A percentile compares a stretch with the other conserved stretches of the same genome.
Conservation (phyloP, 2,888 invertebrate species). For the Callyntrura sp. region DNA sequence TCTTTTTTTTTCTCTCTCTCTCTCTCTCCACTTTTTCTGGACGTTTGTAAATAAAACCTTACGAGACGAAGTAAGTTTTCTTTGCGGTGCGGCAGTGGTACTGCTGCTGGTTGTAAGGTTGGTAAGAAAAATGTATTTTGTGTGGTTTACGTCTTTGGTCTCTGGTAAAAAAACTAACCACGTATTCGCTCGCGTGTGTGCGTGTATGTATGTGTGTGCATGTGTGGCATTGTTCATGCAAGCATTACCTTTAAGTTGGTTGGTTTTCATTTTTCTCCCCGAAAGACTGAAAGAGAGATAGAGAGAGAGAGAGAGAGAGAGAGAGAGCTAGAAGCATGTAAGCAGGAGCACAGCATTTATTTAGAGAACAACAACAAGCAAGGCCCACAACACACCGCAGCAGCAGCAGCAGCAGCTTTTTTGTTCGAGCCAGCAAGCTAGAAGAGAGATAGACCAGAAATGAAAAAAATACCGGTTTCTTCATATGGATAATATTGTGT, state of each 20-base stretch:
- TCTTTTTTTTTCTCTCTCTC: neutral
- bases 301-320: neutral
- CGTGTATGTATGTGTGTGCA: neutral
- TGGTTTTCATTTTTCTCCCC: slow-evolving; percentile 33
- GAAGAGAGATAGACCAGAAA: slow-evolving; percentile 57
- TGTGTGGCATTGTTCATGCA: slow-evolving; percentile 2
- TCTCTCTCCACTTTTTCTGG: slow-evolving; percentile 2
- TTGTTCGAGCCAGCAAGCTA: slow-evolving; percentile 34
- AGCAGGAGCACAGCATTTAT: neutral
- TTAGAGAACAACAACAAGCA: too few species aligned
- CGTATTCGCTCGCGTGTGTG: neutral
- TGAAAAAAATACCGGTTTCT: slow-evolving; percentile 76
- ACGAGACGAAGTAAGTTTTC: neutral
- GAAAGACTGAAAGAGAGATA: neutral
- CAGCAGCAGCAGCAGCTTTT: neutral
- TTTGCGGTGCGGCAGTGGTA: neutral
- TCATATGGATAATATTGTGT: slow-evolving; percentile 45
- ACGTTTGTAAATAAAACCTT: slow-evolving; percentile 5
- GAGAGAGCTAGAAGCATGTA: neutral
- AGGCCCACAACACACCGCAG: too few species aligned
- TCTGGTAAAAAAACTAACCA: neutral
- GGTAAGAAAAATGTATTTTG: neutral
- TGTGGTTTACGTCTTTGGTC: too few species aligned
- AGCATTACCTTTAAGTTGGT: slow-evolving; percentile 39
- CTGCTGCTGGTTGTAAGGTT: neutral